Percentiles rank a stretch among this genome's conserved stretches.
phyloP scores from a whole-genome alignment of 2,113 vertebrate species.

The Ptyas mucosa region DNA sequence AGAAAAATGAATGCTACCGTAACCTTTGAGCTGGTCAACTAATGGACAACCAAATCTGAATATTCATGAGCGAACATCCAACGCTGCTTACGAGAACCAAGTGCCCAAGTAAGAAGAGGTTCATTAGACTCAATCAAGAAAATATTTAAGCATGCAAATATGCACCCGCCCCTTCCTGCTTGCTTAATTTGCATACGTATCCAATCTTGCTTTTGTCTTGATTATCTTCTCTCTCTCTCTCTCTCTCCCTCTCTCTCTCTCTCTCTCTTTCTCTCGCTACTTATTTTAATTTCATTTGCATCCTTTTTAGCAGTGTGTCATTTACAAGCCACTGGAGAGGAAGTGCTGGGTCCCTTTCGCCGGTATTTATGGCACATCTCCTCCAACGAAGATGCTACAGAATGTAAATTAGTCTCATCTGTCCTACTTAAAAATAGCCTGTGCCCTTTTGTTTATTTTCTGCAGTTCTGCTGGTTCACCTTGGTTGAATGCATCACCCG shows the following conservation, averaged over 20 bases:
- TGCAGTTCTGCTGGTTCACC: not conserved
- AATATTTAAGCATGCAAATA: not conserved
- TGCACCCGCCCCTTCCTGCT: not conserved
- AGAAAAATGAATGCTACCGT: not conserved
- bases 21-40: not conserved
- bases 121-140: not conserved
- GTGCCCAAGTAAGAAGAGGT: not conserved
- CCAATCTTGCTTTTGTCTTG: not conserved
- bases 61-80: not conserved
- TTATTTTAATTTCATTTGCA: not conserved
- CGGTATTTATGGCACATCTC: not conserved
- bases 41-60: not conserved
- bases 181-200: not conserved
- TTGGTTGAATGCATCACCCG: not conserved
- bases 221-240: not conserved
- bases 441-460: not conserved
- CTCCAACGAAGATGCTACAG: not conserved
- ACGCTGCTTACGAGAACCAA: not conserved
- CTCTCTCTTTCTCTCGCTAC: not conserved
- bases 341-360: not conserved
- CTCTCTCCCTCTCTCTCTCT: not conserved
- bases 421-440: not conserved
- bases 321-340: not conserved
- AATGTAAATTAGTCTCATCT: not conserved
- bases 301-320: not conserved